Base-by-base conservation (phyloP, 1,140 invertebrate species). In the Oryzaephilus surinamensis region DNA sequence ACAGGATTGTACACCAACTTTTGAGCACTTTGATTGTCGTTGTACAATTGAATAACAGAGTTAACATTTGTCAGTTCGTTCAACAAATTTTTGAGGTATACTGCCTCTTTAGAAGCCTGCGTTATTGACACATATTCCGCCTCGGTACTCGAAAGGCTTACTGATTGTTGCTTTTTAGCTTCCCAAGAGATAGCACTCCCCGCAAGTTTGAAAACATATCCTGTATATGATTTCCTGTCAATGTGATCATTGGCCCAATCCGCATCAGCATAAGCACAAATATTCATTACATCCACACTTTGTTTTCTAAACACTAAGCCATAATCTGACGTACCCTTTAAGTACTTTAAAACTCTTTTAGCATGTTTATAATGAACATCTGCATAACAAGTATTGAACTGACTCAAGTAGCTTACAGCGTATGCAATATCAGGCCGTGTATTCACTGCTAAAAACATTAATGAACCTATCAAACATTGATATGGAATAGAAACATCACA, bases 351-450 rank as follows among this genome's bases (percentile, higher is more conserved):
- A 6, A 69, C 40, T 16, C 60, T 31, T 45, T 68, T 65, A 0
- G 57, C 60, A 29, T 41, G 45, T 23, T 36, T 46, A 53, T 57
- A 65, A 49, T 69, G 64, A 16, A 20, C 24, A 32, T 44, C 28
- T 23, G 33, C 23, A 37, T 38, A 58, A 26, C 21, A 35, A 12
- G 52, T 57, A 29, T 58, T 61, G 46, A 60, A 65, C 34, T 62
- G 58, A 30, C 54, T 60, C 6, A 60, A 36, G 23, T 47, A 50
- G 39, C 54, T 58, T 0, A 70, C 61, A 18, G 62, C 49, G 51
- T 51, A 69, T 2, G 61, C 40, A 21, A 71, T 63, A 52, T 71
- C 66, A 21, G 66, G 66, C 34, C 68, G 46, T 4, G 64, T 66
- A 1, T 49, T 32, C 5, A 61, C 53, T n/a, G 63, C 42, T 4